Evolutionary conservation across 2,113 vertebrate species (phyloP).

Genomic region (Ascaphus truei): DNA sequence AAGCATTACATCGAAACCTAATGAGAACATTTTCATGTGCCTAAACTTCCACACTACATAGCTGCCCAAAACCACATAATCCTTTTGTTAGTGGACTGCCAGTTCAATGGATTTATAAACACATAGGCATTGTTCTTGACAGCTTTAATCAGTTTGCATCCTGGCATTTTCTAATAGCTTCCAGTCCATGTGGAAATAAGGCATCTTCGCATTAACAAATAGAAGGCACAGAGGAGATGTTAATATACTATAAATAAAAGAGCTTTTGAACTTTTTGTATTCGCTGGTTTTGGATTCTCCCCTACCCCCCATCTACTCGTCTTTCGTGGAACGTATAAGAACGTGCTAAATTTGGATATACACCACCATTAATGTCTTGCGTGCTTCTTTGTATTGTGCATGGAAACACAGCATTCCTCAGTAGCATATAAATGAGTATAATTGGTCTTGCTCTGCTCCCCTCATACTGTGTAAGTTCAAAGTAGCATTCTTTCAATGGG

Average conservation of each 20-base stretch:
- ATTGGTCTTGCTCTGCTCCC: slow-evolving; percentile 21
- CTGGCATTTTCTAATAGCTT: slow-evolving; percentile 31
- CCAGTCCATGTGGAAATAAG: slow-evolving; percentile 27
- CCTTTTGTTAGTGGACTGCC: slow-evolving; percentile 15
- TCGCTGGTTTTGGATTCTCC: not conserved
- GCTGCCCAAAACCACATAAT: slow-evolving; percentile 13
- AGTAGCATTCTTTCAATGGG: not conserved
- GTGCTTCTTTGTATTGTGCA: not conserved
- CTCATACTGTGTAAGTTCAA: slow-evolving; percentile 19
- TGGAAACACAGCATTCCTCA: not conserved
- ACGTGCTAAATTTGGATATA: slow-evolving; percentile 17
- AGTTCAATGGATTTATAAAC: slow-evolving; percentile 17
- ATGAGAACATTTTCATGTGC: too few species aligned
- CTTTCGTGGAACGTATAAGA: not conserved
- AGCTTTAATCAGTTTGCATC: slow-evolving; percentile 23
- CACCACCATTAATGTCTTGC: not conserved
- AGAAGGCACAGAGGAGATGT: slow-evolving; percentile 13
- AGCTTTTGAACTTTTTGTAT: slow-evolving; percentile 18
- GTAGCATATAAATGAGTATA: slow-evolving; percentile 15
- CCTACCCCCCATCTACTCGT: not conserved
- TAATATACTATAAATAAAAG: slow-evolving; percentile 24
- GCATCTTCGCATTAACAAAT: slow-evolving; percentile 1
- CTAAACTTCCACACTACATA: not conserved
- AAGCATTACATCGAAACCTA: slow-evolving; percentile 6
- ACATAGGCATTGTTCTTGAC: slow-evolving; percentile 24